phyloP scores from a whole-genome alignment of 2,113 vertebrate species.

The Sarotherodon lohbergeri region DNA sequence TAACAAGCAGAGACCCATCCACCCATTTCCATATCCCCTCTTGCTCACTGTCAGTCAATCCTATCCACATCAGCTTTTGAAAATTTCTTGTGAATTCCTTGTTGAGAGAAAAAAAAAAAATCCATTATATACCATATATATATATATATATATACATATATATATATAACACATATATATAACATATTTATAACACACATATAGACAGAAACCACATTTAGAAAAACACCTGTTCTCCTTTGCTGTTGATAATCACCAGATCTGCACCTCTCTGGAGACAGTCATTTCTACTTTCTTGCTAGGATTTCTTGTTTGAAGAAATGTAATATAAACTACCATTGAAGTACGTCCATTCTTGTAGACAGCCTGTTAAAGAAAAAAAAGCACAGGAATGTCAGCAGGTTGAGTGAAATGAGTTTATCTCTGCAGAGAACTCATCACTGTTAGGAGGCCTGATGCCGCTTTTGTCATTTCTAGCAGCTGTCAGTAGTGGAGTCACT shows the following conservation, averaged over 20 bases:
- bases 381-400: neutral
- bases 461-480: neutral
- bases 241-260: neutral
- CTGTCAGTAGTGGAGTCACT: neutral
- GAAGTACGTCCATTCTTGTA: neutral
- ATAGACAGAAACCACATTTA: neutral
- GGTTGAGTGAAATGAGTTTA: neutral
- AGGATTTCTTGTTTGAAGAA: neutral
- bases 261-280: neutral
- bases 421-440: neutral
- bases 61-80: neutral
- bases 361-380: neutral
- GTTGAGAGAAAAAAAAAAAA: neutral
- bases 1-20: neutral
- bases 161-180: neutral
- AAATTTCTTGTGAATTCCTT: neutral
- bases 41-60: neutral
- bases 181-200: neutral
- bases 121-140: neutral
- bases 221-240: neutral
- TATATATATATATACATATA: neutral
- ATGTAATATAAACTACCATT: slow-evolving; percentile 3
- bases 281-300: neutral
- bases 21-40: neutral
- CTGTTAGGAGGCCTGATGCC: neutral